A percentile compares a stretch with the other conserved stretches of the same genome.
Conservation (phyloP, 2,888 invertebrate species). For the Polydrusus tereticollis region DNA sequence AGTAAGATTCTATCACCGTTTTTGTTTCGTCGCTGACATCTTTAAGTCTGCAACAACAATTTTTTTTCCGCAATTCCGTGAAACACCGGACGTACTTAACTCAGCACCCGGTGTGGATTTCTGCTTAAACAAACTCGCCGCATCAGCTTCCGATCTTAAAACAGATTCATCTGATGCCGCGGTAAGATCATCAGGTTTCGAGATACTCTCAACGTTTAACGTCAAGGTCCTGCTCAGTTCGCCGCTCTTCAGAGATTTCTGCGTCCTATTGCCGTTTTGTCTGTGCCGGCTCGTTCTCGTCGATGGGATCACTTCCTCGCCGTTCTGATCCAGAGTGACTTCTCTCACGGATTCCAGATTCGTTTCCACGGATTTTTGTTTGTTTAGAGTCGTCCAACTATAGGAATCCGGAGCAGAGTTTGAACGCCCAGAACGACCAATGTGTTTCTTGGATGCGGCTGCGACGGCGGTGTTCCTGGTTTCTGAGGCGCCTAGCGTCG, state of each 20-base stretch:
- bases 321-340: constrained; percentile 38
- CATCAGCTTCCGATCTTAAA: not conserved
- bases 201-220: not conserved
- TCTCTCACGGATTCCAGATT: constrained; percentile 43
- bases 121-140: no score
- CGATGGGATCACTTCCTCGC: constrained; percentile 26
- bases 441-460: constrained; percentile 60
- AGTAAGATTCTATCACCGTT: constrained; percentile 31
- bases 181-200: not conserved
- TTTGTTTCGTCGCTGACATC: not conserved
- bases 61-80: not conserved
- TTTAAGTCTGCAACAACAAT: not conserved
- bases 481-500: constrained; percentile 57
- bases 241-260: constrained; percentile 22
- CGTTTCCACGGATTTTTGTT: constrained; percentile 61
- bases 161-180: not conserved
- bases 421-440: constrained; percentile 73
- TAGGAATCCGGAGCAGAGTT: constrained; percentile 84
- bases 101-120: not conserved
- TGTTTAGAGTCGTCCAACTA: constrained; percentile 60
- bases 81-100: not conserved
- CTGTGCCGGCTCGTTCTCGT: constrained; percentile 12
- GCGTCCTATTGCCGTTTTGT: constrained; percentile 5
- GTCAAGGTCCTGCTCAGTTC: constrained; percentile 27
- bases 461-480: constrained; percentile 53